Evolutionary conservation across 2,888 invertebrate genomes (phyloP).

Genomic region (Calameuta pallipes): DNA sequence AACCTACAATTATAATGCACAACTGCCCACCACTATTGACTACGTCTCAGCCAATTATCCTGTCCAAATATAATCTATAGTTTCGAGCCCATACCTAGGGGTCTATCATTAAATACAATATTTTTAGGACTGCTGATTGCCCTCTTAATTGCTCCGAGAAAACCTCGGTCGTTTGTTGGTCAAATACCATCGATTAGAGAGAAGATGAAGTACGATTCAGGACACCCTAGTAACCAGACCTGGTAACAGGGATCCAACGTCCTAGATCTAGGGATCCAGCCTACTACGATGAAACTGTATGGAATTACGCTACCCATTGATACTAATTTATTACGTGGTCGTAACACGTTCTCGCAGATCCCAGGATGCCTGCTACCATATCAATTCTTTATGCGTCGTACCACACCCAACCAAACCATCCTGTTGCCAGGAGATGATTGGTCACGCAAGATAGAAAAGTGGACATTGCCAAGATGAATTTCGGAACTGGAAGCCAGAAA

Average conservation of each 20-base stretch:
- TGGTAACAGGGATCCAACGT: neutral
- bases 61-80: conserved; percentile 53
- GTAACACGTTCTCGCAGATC: neutral
- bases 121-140: conserved; percentile 51
- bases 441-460: neutral
- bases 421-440: neutral
- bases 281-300: neutral
- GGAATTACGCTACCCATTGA: neutral
- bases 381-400: neutral
- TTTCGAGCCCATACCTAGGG: conserved; percentile 37
- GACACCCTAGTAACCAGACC: neutral
- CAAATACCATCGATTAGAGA: conserved; percentile 35
- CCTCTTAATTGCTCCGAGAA: conserved; percentile 43
- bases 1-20: conserved; percentile 50
- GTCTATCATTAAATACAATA: conserved; percentile 56
- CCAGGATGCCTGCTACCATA: neutral
- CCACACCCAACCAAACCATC: neutral
- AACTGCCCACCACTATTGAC: conserved; percentile 38
- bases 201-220: conserved; percentile 27
- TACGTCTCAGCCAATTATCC: conserved; percentile 49
- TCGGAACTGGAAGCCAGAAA: neutral
- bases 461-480: neutral
- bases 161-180: conserved; percentile 24
- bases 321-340: neutral
- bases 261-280: neutral